phyloP scores from a whole-genome alignment of 1,140 invertebrate genomes.

The Odontomachus brunneus region DNA sequence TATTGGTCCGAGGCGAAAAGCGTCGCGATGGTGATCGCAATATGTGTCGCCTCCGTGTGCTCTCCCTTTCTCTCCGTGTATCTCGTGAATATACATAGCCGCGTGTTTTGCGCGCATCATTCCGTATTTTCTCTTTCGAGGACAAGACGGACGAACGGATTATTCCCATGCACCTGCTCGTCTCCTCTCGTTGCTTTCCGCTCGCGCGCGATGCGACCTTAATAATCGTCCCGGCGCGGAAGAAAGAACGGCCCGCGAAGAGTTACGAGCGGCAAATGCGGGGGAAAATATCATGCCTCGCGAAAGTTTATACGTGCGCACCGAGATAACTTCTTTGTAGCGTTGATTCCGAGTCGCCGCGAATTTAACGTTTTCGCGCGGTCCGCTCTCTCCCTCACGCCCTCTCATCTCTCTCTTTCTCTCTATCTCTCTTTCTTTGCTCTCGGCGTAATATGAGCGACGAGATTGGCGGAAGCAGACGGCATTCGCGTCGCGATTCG shows the following conservation, averaged over 20 bases:
- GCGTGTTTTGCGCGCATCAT: background rate
- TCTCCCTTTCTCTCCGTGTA: background rate
- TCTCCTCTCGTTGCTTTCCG: background rate
- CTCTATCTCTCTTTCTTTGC: too few species aligned
- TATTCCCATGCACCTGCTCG: slow-evolving; percentile 2
- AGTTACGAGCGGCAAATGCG: background rate
- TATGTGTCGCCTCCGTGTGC: background rate
- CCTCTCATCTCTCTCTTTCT: background rate
- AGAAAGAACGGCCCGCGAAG: background rate
- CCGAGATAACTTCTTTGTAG: slow-evolving; percentile 44
- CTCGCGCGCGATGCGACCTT: slow-evolving; percentile 6
- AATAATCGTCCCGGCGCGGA: slow-evolving; percentile 28
- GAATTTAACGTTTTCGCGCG: slow-evolving; percentile 48
- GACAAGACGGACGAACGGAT: slow-evolving; percentile 19
- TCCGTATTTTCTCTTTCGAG: background rate
- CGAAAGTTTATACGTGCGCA: too few species aligned
- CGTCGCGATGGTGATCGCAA: slow-evolving; percentile 2
- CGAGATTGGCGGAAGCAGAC: too few species aligned
- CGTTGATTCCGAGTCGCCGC: slow-evolving; percentile 24
- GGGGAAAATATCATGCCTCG: too few species aligned
- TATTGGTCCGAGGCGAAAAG: slow-evolving; percentile 9
- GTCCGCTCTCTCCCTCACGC: background rate
- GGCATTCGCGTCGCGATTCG: background rate
- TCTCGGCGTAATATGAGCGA: too few species aligned
- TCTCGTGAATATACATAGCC: background rate